Conservation (phyloP, 2,113 vertebrate genomes). For the Sarotherodon lohbergeri region DNA sequence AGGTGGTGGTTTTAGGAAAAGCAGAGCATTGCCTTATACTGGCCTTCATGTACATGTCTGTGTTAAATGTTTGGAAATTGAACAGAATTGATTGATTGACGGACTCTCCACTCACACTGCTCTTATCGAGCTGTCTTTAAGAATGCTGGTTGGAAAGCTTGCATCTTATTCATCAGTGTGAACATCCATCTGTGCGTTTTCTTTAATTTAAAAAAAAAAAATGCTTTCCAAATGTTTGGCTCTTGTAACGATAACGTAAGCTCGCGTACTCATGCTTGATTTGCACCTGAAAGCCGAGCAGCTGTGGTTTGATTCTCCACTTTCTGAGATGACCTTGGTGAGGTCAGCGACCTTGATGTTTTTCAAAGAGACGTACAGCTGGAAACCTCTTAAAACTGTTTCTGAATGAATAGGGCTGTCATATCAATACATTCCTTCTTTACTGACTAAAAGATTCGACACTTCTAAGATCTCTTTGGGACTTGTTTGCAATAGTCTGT, state of each 20-base stretch:
- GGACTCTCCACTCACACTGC: neutral
- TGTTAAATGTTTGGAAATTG: slow-evolving; percentile 17
- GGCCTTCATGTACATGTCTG: slow-evolving; percentile 17
- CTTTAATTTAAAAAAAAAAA: neutral
- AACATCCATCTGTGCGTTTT: neutral
- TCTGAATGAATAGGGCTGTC: neutral
- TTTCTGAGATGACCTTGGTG: neutral
- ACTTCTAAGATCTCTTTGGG: neutral
- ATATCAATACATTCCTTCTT: slow-evolving; percentile 7
- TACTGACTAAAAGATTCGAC: neutral
- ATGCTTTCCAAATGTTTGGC: neutral
- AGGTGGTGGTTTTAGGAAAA: neutral
- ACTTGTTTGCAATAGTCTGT: slow-evolving; percentile 3
- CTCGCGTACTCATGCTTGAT: neutral
- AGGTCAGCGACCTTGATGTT: neutral
- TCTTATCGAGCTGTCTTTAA: neutral
- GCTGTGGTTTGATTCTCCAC: neutral
- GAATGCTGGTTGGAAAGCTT: neutral
- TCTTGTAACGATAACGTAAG: neutral
- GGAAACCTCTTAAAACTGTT: neutral
- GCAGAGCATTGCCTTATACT: slow-evolving; percentile 42
- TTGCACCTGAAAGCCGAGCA: neutral
- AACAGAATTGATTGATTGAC: slow-evolving; percentile 13
- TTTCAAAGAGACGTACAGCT: neutral
- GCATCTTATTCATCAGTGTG: neutral